phyloP scores from a whole-genome alignment of 2,797 vertebrate species.

The Hypotaenidia okinawae region DNA sequence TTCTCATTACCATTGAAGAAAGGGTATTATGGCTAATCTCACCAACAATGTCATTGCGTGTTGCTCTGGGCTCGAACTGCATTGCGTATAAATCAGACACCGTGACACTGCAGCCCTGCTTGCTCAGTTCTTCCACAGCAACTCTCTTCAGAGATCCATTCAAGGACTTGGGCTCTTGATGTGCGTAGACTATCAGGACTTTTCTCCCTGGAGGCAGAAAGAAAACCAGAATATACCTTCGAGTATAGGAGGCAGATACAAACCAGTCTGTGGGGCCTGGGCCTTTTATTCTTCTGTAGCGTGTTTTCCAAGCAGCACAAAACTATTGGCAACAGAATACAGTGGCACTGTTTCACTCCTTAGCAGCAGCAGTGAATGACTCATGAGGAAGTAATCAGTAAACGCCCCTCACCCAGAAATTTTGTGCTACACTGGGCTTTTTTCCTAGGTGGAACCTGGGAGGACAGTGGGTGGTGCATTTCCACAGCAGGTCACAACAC shows the following conservation, averaged over 20 bases:
- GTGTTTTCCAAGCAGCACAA: not conserved
- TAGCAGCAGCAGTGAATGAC: not conserved
- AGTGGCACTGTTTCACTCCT: not conserved
- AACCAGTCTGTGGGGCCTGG: not conserved
- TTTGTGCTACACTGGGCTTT: not conserved
- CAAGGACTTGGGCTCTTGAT: conserved; percentile 85
- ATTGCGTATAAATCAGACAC: conserved; percentile 88
- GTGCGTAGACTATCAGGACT: conserved; percentile 86
- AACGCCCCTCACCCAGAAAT: not conserved
- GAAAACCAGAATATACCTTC: not conserved
- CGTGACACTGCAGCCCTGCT: conserved; percentile 77
- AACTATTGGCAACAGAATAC: not conserved
- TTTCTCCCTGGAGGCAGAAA: conserved; percentile 72
- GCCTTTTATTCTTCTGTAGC: not conserved
- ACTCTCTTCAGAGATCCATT: conserved; percentile 80
- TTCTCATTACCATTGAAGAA: not conserved
- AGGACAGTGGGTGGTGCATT: accelerated
- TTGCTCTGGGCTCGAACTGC: conserved; percentile 85
- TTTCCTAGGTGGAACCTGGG: not conserved
- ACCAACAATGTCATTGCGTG: conserved; percentile 83
- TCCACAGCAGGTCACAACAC: not conserved
- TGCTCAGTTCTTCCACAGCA: conserved; percentile 78
- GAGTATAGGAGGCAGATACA: not conserved
- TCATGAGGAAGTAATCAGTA: not conserved
- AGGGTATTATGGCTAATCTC: not conserved